Conservation (phyloP, 1,140 invertebrate species). For the Hyphantria cunea region DNA sequence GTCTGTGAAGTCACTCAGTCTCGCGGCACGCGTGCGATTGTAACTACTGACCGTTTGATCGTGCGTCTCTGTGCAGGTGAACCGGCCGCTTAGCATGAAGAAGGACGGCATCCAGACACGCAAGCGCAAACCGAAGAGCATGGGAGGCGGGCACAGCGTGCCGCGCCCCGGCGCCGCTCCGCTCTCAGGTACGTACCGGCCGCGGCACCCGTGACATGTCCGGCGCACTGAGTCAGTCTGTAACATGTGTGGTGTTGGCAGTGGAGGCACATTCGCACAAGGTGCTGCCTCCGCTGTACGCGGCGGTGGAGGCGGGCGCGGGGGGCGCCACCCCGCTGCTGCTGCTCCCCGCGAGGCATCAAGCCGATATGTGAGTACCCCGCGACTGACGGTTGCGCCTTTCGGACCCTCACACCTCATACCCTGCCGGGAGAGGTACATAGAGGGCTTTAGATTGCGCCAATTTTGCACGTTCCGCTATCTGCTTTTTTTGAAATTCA, state of each 20-base stretch:
- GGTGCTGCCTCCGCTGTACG: constrained; percentile 75
- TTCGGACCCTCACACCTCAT: constrained; percentile 18
- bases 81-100: constrained; percentile 95
- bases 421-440: neutral
- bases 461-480: constrained; percentile 9
- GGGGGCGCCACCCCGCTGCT: constrained; percentile 49
- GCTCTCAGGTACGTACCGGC: constrained; percentile 55
- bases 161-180: constrained; percentile 46
- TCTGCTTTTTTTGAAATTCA: neutral
- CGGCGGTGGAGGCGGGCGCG: constrained; percentile 57
- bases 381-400: constrained; percentile 40
- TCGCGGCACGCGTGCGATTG: neutral
- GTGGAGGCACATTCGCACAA: constrained; percentile 69
- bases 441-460: neutral
- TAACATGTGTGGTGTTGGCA: constrained; percentile 60
- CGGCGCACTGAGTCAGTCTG: neutral
- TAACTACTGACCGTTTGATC: constrained; percentile 9
- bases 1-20: constrained; percentile 20
- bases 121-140: constrained; percentile 92
- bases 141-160: constrained; percentile 64
- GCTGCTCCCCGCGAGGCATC: constrained; percentile 47
- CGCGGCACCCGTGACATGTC: constrained; percentile 5
- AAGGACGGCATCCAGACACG: constrained; percentile 97
- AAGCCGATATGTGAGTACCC: constrained; percentile 57
- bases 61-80: constrained; percentile 83